Evolutionary conservation across 2,888 invertebrate species (phyloP).

Genomic region (Cataglyphis altisquamis): DNA sequence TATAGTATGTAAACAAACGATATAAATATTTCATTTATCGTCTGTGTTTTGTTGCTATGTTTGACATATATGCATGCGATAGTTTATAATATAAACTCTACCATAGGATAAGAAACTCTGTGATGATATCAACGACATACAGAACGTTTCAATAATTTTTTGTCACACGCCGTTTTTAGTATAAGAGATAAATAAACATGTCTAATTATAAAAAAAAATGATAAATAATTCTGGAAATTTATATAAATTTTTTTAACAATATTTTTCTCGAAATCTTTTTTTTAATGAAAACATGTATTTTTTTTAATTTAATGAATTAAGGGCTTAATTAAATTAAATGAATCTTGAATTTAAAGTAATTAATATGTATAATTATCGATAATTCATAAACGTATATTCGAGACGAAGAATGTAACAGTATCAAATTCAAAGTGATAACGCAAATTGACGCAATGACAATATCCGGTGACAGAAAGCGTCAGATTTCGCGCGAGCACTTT

Average conservation of each 20-base stretch:
- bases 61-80: constrained; percentile 1
- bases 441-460: background rate
- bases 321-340: background rate
- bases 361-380: background rate
- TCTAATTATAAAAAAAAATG: no score
- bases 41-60: background rate
- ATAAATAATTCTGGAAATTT: background rate
- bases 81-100: background rate
- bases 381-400: background rate
- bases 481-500: constrained; percentile 5
- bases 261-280: background rate
- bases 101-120: background rate
- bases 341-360: background rate
- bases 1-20: background rate
- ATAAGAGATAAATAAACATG: background rate
- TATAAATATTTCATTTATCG: background rate
- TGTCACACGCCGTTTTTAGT: background rate
- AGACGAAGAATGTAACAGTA: background rate
- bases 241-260: background rate
- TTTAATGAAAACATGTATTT: background rate
- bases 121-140: background rate
- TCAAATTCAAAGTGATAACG: background rate
- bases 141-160: background rate
- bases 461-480: constrained; percentile 10
- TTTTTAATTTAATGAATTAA: background rate